phyloP scores from a whole-genome alignment of 35 echinoderm and acorn worm genomes.

The Heliocidaris tuberculata region DNA sequence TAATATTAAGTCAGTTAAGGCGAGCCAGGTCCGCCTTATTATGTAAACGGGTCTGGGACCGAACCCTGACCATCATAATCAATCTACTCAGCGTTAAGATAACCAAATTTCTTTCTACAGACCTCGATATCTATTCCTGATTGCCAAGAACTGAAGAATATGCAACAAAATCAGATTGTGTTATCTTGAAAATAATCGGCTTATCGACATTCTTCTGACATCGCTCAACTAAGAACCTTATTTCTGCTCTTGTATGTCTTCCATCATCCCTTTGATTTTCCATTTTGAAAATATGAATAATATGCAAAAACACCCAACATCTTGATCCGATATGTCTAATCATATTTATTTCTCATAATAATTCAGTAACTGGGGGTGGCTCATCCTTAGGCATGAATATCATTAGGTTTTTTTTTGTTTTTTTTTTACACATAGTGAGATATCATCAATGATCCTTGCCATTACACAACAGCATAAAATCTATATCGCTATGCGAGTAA shows the following conservation, averaged over 20 bases:
- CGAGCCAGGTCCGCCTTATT: neutral
- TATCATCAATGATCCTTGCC: neutral
- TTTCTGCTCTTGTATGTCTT: too few relatives aligned
- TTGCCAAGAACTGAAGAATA: neutral
- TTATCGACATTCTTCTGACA: too few relatives aligned
- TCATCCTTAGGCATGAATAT: neutral
- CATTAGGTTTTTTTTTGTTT: neutral
- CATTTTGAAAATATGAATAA: neutral
- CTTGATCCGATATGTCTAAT: neutral
- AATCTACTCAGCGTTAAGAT: neutral
- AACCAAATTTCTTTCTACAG: neutral
- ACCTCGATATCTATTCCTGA: neutral
- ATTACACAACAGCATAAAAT: neutral
- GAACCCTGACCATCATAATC: neutral
- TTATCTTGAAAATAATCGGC: too few relatives aligned
- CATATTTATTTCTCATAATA: neutral
- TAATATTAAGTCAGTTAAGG: neutral
- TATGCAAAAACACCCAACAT: neutral
- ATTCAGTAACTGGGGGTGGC: neutral
- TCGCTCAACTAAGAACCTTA: too few relatives aligned
- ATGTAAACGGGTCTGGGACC: neutral
- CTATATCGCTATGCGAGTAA: neutral
- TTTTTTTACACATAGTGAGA: neutral
- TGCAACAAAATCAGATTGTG: too few relatives aligned
- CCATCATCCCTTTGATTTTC: neutral